These are phyloP conservation scores for Brienomyrus brachyistius DNA, from an alignment of 2,113 vertebrate species.

Conservation along the genomic window DNA sequence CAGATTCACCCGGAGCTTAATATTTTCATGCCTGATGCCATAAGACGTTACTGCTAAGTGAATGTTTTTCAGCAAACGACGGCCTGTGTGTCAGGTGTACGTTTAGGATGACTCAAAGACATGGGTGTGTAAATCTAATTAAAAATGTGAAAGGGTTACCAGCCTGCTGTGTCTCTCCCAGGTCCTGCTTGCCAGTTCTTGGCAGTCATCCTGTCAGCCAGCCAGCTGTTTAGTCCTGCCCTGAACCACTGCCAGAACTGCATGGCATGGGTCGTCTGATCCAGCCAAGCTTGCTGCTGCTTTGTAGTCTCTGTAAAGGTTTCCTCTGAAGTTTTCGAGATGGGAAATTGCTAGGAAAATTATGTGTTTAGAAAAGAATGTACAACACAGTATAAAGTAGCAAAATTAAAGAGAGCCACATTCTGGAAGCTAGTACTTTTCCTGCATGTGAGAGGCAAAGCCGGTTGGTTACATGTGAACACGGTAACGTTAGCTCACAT, in stretches of 20 bases:
- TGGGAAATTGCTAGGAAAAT: not conserved
- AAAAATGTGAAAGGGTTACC: constrained; percentile 99
- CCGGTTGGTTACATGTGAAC: not conserved
- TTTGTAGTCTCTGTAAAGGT: constrained; percentile 15
- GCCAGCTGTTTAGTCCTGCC: constrained; percentile 97
- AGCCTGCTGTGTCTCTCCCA: constrained; percentile 81
- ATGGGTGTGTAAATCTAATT: constrained; percentile 99
- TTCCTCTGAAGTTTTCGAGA: constrained; percentile 14
- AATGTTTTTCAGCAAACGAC: constrained; percentile 72
- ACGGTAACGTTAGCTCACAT: too few relatives aligned
- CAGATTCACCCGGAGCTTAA: not conserved
- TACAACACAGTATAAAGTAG: not conserved
- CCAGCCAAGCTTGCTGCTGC: not conserved
- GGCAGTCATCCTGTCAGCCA: constrained; percentile 89
- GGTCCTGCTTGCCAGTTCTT: constrained; percentile 88
- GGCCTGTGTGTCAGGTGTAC: constrained; percentile 83
- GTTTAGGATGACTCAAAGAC: constrained; percentile 98
- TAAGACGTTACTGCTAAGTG: constrained; percentile 42
- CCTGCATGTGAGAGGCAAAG: not conserved
- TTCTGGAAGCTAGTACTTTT: not conserved
- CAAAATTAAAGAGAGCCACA: not conserved
- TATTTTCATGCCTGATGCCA: not conserved
- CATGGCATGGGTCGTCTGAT: constrained; percentile 73
- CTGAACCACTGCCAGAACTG: constrained; percentile 85
- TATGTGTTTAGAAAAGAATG: not conserved